Evolutionary conservation across 2,888 invertebrate species (phyloP), one percentile per base, ranked within the genome.

Genomic region (Leistus spinibarbis): DNA sequence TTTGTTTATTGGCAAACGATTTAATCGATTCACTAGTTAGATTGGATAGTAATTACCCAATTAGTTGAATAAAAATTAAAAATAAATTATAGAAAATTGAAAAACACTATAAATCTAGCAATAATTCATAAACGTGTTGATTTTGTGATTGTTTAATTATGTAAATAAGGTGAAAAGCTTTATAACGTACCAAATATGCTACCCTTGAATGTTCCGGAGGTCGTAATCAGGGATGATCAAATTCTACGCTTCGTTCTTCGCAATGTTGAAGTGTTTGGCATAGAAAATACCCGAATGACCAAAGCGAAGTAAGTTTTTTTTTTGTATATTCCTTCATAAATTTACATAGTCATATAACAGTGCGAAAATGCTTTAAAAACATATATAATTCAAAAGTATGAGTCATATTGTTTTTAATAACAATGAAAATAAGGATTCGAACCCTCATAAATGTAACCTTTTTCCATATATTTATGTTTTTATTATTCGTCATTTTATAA

Each of bases 181-280:
- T 65, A 65, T 19, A 24, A 54, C 13, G 65, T 71, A 20, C 71
- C 71, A 7, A 56, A 17, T 22, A 71, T 71, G 71, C n/a, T 56
- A 1, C 71, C 71, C 9, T 64, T 54, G 13, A n/a, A 65, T 56
- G 5, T 71, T 5, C n/a, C 20, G 17, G 64, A 71, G 20, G 56
- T 64, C 10, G 19, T 71, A 54, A 9, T 71, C 4, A 5, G 71
- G 23, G 56, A 71, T 56, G 56, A 64, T 22, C 54, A 54, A 20
- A 40, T 64, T 17, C 16, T 71, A 22, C 17, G 54, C 54, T 71
- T 71, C n/a, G 7, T 65, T 23, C 24, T 71, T 54, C 27, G 64
- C 22, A 71, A 71, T 23, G 64, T 71, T 1, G 23, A 64, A 65
- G 56, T 71, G 2, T 71, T 54, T 27, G 71, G 71, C 5, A 9